A percentile compares a stretch with the other conserved stretches of the same genome.
Evolutionary conservation across 2,113 vertebrate genomes (phyloP).

Genomic region (Mormyrus iriodes): DNA sequence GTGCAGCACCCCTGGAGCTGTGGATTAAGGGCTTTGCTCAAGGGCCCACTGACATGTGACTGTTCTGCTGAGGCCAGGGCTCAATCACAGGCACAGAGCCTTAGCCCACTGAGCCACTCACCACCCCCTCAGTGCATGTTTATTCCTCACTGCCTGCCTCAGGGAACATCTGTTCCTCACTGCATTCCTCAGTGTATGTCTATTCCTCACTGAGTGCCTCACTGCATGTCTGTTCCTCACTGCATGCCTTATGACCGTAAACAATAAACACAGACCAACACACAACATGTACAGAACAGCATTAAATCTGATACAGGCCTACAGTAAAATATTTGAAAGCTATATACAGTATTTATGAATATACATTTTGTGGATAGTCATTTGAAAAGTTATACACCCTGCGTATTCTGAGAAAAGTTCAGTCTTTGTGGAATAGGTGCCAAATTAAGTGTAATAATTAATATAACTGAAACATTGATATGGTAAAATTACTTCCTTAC

Average conservation of each 20-base stretch:
- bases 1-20: no score
- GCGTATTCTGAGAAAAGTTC: neutral
- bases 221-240: neutral
- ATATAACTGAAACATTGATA: neutral
- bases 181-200: no score
- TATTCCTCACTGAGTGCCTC: no score
- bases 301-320: neutral
- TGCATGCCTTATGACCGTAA: neutral
- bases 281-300: neutral
- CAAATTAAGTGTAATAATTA: neutral
- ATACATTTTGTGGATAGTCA: neutral
- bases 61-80: no score
- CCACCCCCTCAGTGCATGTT: no score
- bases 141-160: no score
- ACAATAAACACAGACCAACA: neutral
- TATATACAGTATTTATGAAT: neutral
- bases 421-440: neutral
- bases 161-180: no score
- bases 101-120: no score
- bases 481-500: slow-evolving; percentile 39
- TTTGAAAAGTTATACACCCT: neutral
- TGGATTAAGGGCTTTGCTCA: no score
- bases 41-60: no score
- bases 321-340: neutral
- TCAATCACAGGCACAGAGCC: no score